Evolutionary conservation across 2,797 vertebrate genomes (phyloP).

Genomic region (Phaenicophaeus curvirostris): DNA sequence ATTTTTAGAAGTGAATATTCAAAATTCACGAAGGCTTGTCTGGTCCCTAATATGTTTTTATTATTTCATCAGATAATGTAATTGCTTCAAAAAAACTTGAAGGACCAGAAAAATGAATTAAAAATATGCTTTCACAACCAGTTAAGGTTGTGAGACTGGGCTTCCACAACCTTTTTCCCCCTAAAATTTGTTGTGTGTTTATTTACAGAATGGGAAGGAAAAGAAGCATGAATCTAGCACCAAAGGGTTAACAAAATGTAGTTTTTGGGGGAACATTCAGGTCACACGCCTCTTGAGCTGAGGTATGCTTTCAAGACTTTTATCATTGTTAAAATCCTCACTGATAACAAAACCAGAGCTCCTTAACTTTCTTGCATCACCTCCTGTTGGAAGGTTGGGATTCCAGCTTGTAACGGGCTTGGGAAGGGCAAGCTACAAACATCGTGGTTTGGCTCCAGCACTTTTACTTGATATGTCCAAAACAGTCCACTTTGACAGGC

Average conservation of each 20-base stretch:
- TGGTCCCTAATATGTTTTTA: background rate
- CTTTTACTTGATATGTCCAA: constrained; percentile 76
- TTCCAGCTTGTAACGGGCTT: background rate
- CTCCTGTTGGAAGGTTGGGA: background rate
- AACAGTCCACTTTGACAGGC: constrained; percentile 77
- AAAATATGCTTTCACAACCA: constrained; percentile 50
- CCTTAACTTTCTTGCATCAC: background rate
- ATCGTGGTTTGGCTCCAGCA: constrained; percentile 58
- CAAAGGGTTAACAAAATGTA: constrained; percentile 1
- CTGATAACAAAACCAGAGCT: background rate
- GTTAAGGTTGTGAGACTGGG: constrained; percentile 7
- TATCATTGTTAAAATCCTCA: background rate
- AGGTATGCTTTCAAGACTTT: background rate
- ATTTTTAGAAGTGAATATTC: constrained; percentile 21
- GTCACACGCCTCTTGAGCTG: background rate
- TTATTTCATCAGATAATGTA: constrained; percentile 44
- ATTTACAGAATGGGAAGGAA: background rate
- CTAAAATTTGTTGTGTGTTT: background rate
- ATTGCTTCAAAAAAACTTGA: constrained; percentile 15
- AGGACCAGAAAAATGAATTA: constrained; percentile 25
- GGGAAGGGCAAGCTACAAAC: background rate
- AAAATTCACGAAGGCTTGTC: background rate
- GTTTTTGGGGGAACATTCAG: background rate
- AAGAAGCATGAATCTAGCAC: background rate
- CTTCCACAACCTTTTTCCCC: background rate